Evolutionary conservation across 2,113 vertebrate genomes (phyloP).

Genomic region (Phyllostomus discolor): DNA sequence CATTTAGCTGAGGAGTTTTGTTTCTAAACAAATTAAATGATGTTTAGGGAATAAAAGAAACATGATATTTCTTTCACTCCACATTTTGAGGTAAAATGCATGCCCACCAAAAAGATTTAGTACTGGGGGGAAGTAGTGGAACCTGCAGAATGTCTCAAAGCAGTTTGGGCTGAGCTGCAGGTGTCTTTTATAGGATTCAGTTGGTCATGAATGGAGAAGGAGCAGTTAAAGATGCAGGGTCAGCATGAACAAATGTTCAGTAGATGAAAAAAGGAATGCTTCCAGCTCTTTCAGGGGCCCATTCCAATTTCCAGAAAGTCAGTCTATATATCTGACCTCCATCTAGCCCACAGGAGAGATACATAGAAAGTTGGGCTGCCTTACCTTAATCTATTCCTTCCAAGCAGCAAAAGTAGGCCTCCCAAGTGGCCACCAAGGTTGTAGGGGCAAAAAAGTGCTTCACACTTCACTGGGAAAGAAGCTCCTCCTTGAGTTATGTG

Average conservation of each 20-base stretch:
- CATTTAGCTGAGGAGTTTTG: neutral
- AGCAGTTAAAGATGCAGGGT: neutral
- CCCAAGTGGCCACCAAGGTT: conserved; percentile 27
- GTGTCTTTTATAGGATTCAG: neutral
- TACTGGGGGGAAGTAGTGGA: neutral
- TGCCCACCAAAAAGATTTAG: neutral
- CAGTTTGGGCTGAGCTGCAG: neutral
- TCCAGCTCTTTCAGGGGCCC: neutral
- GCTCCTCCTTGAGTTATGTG: conserved; percentile 61
- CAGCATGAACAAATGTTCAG: neutral
- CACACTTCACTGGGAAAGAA: conserved; percentile 61
- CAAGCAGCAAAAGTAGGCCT: conserved; percentile 33
- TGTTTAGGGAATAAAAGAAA: neutral
- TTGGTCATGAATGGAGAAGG: neutral
- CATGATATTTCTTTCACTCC: neutral
- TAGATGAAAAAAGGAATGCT: neutral
- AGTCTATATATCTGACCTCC: neutral
- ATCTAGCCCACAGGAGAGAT: conserved; percentile 13
- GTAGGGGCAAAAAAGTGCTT: conserved; percentile 37
- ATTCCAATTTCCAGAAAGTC: conserved; percentile 20
- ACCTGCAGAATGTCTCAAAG: neutral
- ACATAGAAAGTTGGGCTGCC: neutral
- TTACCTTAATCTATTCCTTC: conserved; percentile 49
- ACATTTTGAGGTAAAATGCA: conserved; percentile 5
- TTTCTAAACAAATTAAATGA: neutral